Percentiles rank a stretch among this genome's conserved stretches.
Evolutionary conservation across 2,888 invertebrate genomes (phyloP).

Genomic region (Lacanobia oleracea): DNA sequence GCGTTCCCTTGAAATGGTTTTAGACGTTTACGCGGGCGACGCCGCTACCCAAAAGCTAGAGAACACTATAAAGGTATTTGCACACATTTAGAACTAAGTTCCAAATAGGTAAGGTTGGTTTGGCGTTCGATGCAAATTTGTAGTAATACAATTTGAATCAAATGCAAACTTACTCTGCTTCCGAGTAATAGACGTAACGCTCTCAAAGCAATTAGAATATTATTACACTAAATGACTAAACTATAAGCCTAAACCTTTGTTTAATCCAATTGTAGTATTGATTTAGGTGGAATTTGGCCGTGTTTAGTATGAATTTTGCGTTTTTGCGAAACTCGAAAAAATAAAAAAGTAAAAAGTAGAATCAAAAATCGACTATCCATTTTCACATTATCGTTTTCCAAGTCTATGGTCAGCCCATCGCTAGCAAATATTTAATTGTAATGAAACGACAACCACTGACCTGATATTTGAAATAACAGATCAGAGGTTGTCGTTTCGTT

Average conservation of each 20-base stretch:
- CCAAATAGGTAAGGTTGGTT: conserved; percentile 40
- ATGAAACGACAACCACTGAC: not conserved
- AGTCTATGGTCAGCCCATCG: too few relatives aligned
- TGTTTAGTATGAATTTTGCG: conserved; percentile 1
- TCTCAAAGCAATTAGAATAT: conserved; percentile 59
- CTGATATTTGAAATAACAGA: not conserved
- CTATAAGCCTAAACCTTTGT: conserved; percentile 42
- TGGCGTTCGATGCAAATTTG: conserved; percentile 44
- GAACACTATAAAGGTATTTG: conserved; percentile 1
- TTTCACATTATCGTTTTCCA: too few relatives aligned
- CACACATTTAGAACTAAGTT: conserved; percentile 39
- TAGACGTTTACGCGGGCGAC: not conserved
- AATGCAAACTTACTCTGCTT: conserved; percentile 50
- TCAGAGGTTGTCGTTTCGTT: too few relatives aligned
- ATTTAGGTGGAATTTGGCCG: conserved; percentile 11
- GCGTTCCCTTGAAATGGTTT: not conserved
- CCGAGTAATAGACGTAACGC: conserved; percentile 45
- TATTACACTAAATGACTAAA: conserved; percentile 45
- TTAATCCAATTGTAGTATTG: conserved; percentile 45
- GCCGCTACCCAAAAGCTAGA: not conserved
- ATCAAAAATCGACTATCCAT: too few relatives aligned
- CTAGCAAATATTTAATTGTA: not conserved
- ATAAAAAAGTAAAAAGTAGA: too few relatives aligned
- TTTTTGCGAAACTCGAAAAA: not conserved
- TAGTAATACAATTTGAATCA: conserved; percentile 57